Base-by-base conservation (phyloP, 2,797 vertebrate genomes). In the Artibeus lituratus region DNA sequence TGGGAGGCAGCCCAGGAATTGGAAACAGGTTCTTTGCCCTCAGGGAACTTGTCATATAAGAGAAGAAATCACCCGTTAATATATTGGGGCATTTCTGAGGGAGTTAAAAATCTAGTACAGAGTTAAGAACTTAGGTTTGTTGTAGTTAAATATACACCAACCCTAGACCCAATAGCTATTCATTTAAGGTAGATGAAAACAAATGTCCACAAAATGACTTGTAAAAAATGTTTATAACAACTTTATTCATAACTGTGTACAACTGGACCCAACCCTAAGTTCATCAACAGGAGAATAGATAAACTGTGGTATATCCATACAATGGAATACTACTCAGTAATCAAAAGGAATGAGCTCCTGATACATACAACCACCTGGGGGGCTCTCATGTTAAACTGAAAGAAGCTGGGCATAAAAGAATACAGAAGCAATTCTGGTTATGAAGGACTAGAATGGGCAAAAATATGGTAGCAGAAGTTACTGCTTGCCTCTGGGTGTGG, bases 91-190 rank as follows among this genome's bases (percentile, higher is more conserved):
- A 5, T 10, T 83, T 74, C 44, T 37, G 22, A 94, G 47, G 69
- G 53, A 91, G 59, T 24, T 67, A 67, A 35, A 32, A 35, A 65
- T 32, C 32, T 65, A 16, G n/a, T 9, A 51, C 47, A 77, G 32
- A 77, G 39, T 87, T 95, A 96, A 87, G 86, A 94, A 94, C 11
- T 51, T 91, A 44, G 59, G 39, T 86, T 93, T 94, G 21, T 81
- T 93, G 35, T 95, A 86, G 85, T 95, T 93, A 94, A 97, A 96
- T 10, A 62, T 69, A 90, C 26, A 91, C 84, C 76, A 90, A 39
- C 15, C 47, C 42, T 67, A n/a, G 87, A 93, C 74, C 65, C 85
- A 81, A 1, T 32, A 94, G 55, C 37, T 95, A 37, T 95, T 92
- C 88, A 84, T 44, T 80, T 84, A 94, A 95, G 86, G 80, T 81